phyloP scores from a whole-genome alignment of 2,113 vertebrate species.

The Trichomycterus rosablanca region DNA sequence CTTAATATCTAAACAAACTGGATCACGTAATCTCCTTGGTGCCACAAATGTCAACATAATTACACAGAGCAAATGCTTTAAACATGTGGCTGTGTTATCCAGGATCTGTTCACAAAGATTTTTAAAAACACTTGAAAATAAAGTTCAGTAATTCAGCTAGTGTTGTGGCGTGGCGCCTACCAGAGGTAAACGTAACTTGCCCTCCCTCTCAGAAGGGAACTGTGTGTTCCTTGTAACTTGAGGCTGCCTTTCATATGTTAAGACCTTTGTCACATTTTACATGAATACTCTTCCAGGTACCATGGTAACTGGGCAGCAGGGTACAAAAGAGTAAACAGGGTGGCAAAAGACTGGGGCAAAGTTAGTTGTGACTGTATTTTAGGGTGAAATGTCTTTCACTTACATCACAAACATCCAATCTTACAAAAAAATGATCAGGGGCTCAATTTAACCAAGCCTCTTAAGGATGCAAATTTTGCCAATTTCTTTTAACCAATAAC shows the following conservation, averaged over 20 bases:
- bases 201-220: constrained; percentile 53
- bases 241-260: constrained; percentile 55
- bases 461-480: too few species aligned
- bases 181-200: constrained; percentile 37
- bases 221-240: constrained; percentile 62
- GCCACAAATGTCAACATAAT: background rate
- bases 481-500: too few species aligned
- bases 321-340: constrained; percentile 33
- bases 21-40: too few species aligned
- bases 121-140: too few species aligned
- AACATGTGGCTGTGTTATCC: background rate
- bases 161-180: constrained; percentile 42
- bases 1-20: background rate
- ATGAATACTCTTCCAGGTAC: constrained; percentile 57
- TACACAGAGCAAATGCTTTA: background rate
- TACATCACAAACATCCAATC: background rate
- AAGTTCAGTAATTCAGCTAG: too few species aligned
- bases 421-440: too few species aligned
- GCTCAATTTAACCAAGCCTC: too few species aligned
- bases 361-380: constrained; percentile 12
- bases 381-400: constrained; percentile 1
- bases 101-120: too few species aligned
- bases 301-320: constrained; percentile 57
- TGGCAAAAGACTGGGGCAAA: constrained; percentile 11
- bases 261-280: constrained; percentile 62